These are phyloP conservation scores for Perca schrenkii DNA, from an alignment of 2,113 vertebrate species.

Conservation along the genomic window DNA sequence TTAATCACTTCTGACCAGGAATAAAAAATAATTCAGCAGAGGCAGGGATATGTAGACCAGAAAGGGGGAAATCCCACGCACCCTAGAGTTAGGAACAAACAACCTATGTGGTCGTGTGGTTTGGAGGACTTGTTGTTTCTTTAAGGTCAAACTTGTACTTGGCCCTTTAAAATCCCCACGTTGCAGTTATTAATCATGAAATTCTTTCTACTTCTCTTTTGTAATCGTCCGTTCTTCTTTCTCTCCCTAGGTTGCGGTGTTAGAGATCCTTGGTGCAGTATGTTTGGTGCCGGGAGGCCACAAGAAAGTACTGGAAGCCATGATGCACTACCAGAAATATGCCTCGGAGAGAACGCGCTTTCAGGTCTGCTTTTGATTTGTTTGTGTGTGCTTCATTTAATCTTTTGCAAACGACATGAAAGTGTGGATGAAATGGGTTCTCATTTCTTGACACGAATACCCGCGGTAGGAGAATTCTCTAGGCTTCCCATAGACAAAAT, in stretches of 20 bases:
- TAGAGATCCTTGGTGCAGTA: constrained; percentile 95
- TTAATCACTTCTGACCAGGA: no score
- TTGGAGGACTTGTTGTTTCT: no score
- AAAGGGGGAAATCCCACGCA: no score
- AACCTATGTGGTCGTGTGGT: no score
- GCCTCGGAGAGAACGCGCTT: constrained; percentile 94
- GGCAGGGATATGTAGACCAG: no score
- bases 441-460: neutral
- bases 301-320: constrained; percentile 94
- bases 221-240: neutral
- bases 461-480: no score
- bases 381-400: neutral
- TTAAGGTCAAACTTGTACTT: no score
- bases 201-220: neutral
- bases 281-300: constrained; percentile 94
- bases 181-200: neutral
- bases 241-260: constrained; percentile 81
- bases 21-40: no score
- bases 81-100: no score
- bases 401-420: neutral
- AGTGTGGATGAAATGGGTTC: neutral
- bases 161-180: neutral
- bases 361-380: constrained; percentile 84
- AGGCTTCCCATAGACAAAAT: no score
- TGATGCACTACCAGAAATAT: constrained; percentile 94